Evolutionary conservation across 2,113 vertebrate species (phyloP), one percentile per base, ranked within the genome.

Genomic region (Spilogale gracilis): DNA sequence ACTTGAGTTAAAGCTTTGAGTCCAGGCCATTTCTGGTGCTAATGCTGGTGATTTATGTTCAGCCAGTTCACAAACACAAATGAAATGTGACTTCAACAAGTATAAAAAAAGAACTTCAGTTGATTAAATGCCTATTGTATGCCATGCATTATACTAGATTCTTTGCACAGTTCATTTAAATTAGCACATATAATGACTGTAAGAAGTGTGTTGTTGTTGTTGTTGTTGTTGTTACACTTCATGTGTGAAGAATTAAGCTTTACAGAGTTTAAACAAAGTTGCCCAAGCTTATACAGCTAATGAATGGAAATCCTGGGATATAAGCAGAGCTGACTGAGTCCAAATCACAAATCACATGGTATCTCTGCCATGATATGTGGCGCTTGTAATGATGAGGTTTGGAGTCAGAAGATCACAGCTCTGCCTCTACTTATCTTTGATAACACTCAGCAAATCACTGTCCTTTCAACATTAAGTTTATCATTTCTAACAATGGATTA

Each of bases 51-150:
- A 89, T 86, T 96, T 97, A 54, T 94, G 71, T 79, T 94, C 88
- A 97, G 58, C 58, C 61, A 97, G 89, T 98, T 98, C 86, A 97
- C 97, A 97, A 98, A 97, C 97, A 95, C 89, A 94, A 94, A 93
- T 97, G 67, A 96, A 98, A 93, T 73, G 25, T 97, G 85, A 90
- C 63, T 97, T 92, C 30, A 30, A 43, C 16, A 76, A 17, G 23
- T 60, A 5, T 58, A 38, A 87, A 63, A 78, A 52, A 78, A 58
- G 30, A 91, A 79, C 6, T 88, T 76, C 13, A 79, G 13, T 58
- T 87, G 23, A 82, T 67, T 91, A 88, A 91, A 86, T 79, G 60
- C 18, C 21, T 86, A 45, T 89, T 92, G 6, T 21, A 21, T 63
- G 16, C 32, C 69, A 79, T 89, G 52, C 13, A 69, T 20, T 71